Evolutionary conservation across 2,797 vertebrate genomes (phyloP), one percentile per base, ranked within the genome.

Genomic region (Benthosema pterotum): DNA sequence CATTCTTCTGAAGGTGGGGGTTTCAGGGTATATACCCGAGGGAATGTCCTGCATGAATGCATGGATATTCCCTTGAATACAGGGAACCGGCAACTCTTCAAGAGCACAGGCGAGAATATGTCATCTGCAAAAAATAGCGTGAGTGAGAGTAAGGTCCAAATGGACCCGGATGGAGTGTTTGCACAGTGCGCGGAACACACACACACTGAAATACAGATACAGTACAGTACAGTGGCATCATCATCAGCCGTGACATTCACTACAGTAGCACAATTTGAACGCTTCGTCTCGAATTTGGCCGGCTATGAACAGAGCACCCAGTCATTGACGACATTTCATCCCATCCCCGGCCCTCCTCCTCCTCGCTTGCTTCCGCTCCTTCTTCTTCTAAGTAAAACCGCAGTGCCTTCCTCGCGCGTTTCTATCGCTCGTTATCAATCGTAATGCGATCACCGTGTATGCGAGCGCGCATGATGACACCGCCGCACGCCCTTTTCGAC

Each of bases 391-490:
- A 25, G 22, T 25, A 22, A 2, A 50, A 69, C 52, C 52, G 82
- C 51, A 52, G 74, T 38, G 43, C 80, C 76, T 73, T n/a, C 5
- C 22, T 25, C 22, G 5, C 64, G 64, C 57, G 74, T 79, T 53
- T 55, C 80, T 73, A 77, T 85, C 67, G 4, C 56, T 48, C n/a
- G n/a, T n/a, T 75, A 88, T 87, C 74, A 32, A 61, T 13, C 79
- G 80, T 79, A 75, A 80, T 38, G 60, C 42, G 6, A 52, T 48
- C 61, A 66, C 54, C 71, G 76, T 65, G 69, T 46, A n/a, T 51
- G 67, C 65, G n/a, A n/a, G n/a, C 63, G 67, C 42, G 58, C 79
- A 69, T 88, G 77, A 73, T 88, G 77, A 73, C 79, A 74, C 72
- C 79, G 76, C 68, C 80, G 63, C 67, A 71, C 69, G 60, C 72